Conservation (phyloP, 1,140 invertebrate species). For the Heliconius himera region DNA sequence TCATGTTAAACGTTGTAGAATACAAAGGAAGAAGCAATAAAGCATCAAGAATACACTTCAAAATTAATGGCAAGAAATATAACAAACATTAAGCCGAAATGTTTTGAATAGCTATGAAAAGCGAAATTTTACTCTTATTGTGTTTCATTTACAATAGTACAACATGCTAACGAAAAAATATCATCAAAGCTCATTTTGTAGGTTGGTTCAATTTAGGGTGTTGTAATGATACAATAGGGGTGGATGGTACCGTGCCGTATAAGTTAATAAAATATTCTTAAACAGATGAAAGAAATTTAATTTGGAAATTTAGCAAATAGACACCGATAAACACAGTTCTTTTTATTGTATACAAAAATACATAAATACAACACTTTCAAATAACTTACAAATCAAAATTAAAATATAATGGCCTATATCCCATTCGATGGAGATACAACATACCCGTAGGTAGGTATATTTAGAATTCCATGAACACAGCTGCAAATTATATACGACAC, state of each 20-base stretch:
- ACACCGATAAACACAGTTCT: not conserved
- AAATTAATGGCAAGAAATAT: conserved; percentile 53
- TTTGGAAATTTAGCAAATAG: not conserved
- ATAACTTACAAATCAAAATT: not conserved
- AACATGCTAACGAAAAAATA: conserved; percentile 49
- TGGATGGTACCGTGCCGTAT: not conserved
- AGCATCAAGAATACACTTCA: conserved; percentile 37
- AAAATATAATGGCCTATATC: not conserved
- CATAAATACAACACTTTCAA: not conserved
- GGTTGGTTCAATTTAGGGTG: conserved; percentile 31
- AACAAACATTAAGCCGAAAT: conserved; percentile 52
- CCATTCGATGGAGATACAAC: not conserved
- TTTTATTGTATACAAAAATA: not conserved
- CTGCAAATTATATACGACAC: conserved; percentile 42
- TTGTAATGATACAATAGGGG: not conserved
- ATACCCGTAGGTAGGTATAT: conserved; percentile 30
- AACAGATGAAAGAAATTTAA: not conserved
- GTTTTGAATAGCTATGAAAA: conserved; percentile 65
- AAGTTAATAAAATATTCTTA: not conserved
- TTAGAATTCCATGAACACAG: conserved; percentile 47
- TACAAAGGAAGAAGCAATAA: conserved; percentile 35
- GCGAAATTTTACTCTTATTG: conserved; percentile 66
- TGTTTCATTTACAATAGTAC: conserved; percentile 64
- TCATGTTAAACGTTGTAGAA: conserved; percentile 32
- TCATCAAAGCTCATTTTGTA: conserved; percentile 51